A percentile compares a stretch with the other conserved stretches of the same genome.
Evolutionary conservation across 2,888 invertebrate genomes (phyloP).

Genomic region (Lithophane socia): DNA sequence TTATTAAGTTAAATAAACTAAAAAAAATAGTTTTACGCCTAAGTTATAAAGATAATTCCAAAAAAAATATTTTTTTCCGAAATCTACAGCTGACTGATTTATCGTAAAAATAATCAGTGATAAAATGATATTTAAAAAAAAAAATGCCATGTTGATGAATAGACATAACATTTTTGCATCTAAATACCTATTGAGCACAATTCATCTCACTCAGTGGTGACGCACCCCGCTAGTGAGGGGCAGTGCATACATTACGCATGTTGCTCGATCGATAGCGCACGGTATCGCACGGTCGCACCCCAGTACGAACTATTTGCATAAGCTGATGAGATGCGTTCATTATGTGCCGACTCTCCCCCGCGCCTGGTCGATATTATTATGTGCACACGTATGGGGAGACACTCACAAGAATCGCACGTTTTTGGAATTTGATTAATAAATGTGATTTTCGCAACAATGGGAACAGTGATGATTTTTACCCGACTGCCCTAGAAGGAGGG

Average conservation of each 20-base stretch:
- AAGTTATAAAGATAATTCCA: not conserved
- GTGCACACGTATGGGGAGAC: constrained; percentile 38
- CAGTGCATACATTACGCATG: constrained; percentile 54
- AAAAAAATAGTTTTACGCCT: not conserved
- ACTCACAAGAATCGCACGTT: constrained; percentile 32
- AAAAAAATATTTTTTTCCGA: not conserved
- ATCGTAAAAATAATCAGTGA: not conserved
- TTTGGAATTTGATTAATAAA: constrained; percentile 39
- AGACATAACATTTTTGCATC: not conserved
- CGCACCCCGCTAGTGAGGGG: constrained; percentile 39
- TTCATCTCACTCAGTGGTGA: constrained; percentile 15
- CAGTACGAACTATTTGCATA: constrained; percentile 76
- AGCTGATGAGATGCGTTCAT: constrained; percentile 78
- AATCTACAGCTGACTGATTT: not conserved
- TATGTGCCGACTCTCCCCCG: constrained; percentile 54
- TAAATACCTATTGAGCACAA: constrained; percentile 11
- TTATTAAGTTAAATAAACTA: not conserved
- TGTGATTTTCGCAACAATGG: constrained; percentile 13
- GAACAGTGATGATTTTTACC: constrained; percentile 7
- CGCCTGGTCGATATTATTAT: constrained; percentile 41
- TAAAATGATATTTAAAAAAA: not conserved
- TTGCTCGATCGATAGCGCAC: constrained; percentile 68
- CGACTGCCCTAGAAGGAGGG: too few species aligned
- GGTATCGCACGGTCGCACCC: constrained; percentile 26
- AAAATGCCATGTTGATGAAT: not conserved